Conservation (phyloP, 1,140 invertebrate species). For the Asobara japonica region DNA sequence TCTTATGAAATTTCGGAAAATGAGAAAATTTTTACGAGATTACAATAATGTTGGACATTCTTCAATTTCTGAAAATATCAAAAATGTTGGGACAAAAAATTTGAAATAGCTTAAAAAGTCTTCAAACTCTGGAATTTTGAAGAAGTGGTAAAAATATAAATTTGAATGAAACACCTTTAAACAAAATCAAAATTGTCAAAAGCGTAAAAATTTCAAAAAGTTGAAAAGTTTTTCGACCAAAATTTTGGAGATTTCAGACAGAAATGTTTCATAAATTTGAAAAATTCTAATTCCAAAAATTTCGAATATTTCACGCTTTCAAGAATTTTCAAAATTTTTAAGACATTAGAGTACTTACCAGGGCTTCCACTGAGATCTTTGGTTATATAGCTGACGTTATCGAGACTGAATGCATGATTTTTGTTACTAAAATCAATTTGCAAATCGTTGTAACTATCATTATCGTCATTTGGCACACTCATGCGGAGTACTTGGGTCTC, state of each 20-base stretch:
- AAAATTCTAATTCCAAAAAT: constrained; percentile 16
- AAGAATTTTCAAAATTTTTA: not conserved
- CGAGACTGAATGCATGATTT: constrained; percentile 86
- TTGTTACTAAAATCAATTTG: constrained; percentile 88
- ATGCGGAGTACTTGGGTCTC: constrained; percentile 90
- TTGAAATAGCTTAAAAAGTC: too few relatives aligned
- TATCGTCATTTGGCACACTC: constrained; percentile 85
- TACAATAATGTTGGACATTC: too few relatives aligned
- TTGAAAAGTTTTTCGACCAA: too few relatives aligned
- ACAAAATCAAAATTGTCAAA: too few relatives aligned
- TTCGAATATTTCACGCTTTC: not conserved
- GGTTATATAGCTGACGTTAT: constrained; percentile 86
- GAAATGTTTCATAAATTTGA: not conserved
- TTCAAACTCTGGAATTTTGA: too few relatives aligned
- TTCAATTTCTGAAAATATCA: too few relatives aligned
- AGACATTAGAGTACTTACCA: constrained; percentile 47
- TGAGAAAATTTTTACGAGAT: too few relatives aligned
- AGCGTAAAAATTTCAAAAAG: too few relatives aligned
- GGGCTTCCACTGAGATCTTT: constrained; percentile 76
- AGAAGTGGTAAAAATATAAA: too few relatives aligned
- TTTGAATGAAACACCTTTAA: too few relatives aligned
- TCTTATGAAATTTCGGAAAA: too few relatives aligned
- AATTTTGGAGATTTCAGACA: not conserved
- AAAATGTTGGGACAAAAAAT: too few relatives aligned
- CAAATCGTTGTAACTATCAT: constrained; percentile 78